Evolutionary conservation across 2,888 invertebrate species (phyloP), one percentile per base, ranked within the genome.

Genomic region (Melinopterus prodromus): DNA sequence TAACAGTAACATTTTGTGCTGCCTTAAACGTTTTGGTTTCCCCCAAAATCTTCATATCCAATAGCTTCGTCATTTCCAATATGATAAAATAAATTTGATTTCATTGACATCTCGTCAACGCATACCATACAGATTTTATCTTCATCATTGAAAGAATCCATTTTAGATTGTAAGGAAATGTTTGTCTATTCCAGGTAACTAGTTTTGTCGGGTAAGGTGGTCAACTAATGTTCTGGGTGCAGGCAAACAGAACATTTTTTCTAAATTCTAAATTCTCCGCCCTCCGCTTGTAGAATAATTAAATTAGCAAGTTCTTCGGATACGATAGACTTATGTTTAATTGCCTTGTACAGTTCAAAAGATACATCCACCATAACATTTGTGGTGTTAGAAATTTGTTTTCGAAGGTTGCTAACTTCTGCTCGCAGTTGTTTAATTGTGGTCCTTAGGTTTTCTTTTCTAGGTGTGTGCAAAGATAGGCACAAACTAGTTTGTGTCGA

Each of bases 61-160:
- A 82, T 72, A 15, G 81, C 74, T 82, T 80, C 53, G 71, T 82
- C 80, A n/a, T 35, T 77, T 4, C 81, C 79, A 69, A 79, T 77
- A 77, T 78, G 77, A 71, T 82, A 82, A 79, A 77, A 82, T 71
- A 82, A 76, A 75, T 79, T 74, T 35, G 77, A 69, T 77, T 82
- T 82, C 12, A 80, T 77, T 26, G 74, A 12, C 74, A 74, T 74
- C 36, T n/a, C n/a, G n/a, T n/a, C n/a, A n/a, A n/a, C n/a, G n/a
- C n/a, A n/a, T n/a, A n/a, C n/a, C n/a, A n/a, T 74, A 38, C 38
- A 38, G 9, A 38, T 38, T 38, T 38, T 38, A 38, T 38, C 38
- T 38, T 38, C 38, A 38, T 38, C 38, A 6, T 38, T 38, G 38
- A 38, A 38, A 38, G 38, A 38, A 38, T 38, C 38, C 38, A 38